Base-by-base conservation (phyloP, 1,140 invertebrate genomes). In the Bombyx mandarina region DNA sequence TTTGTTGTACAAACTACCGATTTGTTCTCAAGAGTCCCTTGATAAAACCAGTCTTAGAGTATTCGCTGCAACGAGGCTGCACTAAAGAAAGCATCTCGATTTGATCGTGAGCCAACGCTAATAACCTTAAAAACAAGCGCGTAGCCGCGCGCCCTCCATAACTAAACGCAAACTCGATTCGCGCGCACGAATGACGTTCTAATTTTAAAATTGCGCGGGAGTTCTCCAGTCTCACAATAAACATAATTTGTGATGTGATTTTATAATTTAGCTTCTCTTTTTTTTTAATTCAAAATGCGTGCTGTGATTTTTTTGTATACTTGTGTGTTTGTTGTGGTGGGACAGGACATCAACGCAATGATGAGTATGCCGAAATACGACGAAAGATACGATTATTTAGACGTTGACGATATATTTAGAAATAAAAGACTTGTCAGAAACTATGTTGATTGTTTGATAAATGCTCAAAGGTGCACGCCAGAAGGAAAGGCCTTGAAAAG, bases 371-470 rank as follows among this genome's bases (percentile, higher is more conserved):
- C 84, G 7, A 87, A 86, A 75, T 89, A 89, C 54, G 86, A 88
- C 57, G 62, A 73, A 8, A 75, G 89, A 59, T 91, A 90, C 66
- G 89, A 91, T 66, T 89, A 90, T 71, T 75, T 91, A 61, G 89
- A 90, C 68, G 76, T 90, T 9, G 88, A 91, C 52, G 82, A 85
- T 43, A 79, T 90, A 52, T 82, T 91, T 64, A 82, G 81, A 44
- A 90, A 82, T 69, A 90, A 90, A 66, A 76, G 90, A 68, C 74
- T 90, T 10, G 83, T 91, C 48, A 88, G 82, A 44, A 88, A 90
- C 69, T 90, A 91, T 75, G 89, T 90, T 66, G 89, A 90, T 53
- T 91, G 90, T 72, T 73, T 91, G 18, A 82, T 90, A 51, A 87
- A 78, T 60, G 76, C 85, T 55, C 87, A 87, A 46, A 85, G 89